Evolutionary conservation across 2,888 invertebrate species (phyloP), one percentile per base, ranked within the genome.

Genomic region (Tiliacea aurago): DNA sequence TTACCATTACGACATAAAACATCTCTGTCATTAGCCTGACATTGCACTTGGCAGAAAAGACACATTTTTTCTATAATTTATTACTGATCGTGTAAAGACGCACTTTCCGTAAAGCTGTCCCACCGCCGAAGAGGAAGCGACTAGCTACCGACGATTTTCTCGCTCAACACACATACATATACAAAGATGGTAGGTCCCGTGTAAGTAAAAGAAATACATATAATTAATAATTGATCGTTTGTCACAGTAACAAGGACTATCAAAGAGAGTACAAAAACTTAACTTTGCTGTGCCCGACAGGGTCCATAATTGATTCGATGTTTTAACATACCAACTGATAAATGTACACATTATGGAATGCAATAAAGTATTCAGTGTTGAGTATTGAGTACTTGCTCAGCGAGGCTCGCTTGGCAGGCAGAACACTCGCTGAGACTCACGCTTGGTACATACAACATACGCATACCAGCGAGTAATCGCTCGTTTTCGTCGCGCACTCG

Each of bases 21-120:
- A 78, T 76, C 76, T 58, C 70, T 70, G 70, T 78, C 76, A 81
- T 86, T 86, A 83, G 66, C 51, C 63, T 65, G 80, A 83, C 83
- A 78, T 69, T 85, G 86, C 86, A 84, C 76, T 86, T 86, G 85
- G 86, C 85, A 85, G 69, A n/a, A 51, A 63, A 58, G 37, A 66
- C 61, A 77, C 84, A 86, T 84, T 81, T 84, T 81, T 79, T 59
- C 68, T 75, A 72, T 79, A 79, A 86, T 81, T 85, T 86, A 85
- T 85, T 73, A 71, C 66, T 65, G 59, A 73, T 70, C 73, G 23
- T 45, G 69, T 68, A 76, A 69, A 77, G 68, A 78, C 84, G 84
- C 73, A 81, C 67, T 70, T 66, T 74, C 70, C 15, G 56, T 68
- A 49, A 58, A 63, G 18, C 56, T 33, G 9, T 18, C 9, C 56